phyloP scores from a whole-genome alignment of 2,113 vertebrate species.

The Ardeotis arabs region DNA sequence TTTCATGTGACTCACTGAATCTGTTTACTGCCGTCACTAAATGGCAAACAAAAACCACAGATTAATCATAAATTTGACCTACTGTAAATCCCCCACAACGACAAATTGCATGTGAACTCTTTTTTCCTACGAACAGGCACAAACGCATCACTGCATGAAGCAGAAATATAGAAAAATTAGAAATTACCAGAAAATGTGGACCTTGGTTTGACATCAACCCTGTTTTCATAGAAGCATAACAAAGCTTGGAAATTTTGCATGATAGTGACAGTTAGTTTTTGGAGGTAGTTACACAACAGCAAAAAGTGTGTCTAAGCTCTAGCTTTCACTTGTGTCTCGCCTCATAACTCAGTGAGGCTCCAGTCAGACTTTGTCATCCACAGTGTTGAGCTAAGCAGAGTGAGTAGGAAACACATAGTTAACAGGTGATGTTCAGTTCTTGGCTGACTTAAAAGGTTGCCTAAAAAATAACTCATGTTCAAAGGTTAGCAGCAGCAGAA shows the following conservation, averaged over 20 bases:
- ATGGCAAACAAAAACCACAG: conserved; percentile 10
- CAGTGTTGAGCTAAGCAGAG: not conserved
- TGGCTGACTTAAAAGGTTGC: conserved; percentile 47
- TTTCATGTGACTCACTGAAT: not conserved
- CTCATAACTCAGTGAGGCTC: not conserved
- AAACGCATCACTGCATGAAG: not conserved
- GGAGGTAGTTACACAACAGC: not conserved
- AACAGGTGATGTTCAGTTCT: conserved; percentile 54
- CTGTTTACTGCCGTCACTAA: conserved; percentile 28
- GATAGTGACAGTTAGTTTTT: not conserved
- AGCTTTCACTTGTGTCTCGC: not conserved
- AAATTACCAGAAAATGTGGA: not conserved
- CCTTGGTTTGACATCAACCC: not conserved
- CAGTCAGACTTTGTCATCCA: not conserved
- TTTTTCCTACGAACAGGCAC: not conserved
- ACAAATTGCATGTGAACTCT: not conserved
- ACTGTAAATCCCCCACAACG: not conserved
- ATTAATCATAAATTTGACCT: conserved; percentile 46
- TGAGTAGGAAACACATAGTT: conserved; percentile 45
- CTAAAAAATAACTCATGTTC: conserved; percentile 42
- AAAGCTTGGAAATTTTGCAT: not conserved
- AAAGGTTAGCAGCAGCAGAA: conserved; percentile 26
- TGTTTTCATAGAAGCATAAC: not conserved
- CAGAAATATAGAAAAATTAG: not conserved
- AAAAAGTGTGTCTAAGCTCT: not conserved